Evolutionary conservation across 1,140 invertebrate genomes (phyloP), one percentile per base, ranked within the genome.

Genomic region (Pemphigus obesinymphae): DNA sequence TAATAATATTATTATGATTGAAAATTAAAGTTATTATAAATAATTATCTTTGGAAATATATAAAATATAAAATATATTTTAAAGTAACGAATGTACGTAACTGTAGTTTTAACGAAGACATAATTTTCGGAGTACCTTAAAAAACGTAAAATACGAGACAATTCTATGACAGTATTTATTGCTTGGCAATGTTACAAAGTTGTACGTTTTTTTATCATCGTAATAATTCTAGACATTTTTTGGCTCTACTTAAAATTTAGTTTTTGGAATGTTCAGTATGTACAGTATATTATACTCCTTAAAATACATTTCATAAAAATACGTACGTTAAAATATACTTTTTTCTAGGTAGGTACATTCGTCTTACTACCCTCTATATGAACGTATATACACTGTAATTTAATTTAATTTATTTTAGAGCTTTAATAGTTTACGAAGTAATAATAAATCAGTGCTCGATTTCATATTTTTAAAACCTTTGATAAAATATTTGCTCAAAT

Each of bases 91-190:
- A 70, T 7, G 11, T n/a, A n/a, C n/a, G n/a, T n/a, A n/a, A 40
- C 11, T 70, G 26, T 70, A 26, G 45, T 70, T 26, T 40, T 43
- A 45, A 70, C 15, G 40, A 70, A 43, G 66, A 45, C 66, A 45
- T 40, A 43, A 43, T 70, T 70, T 70, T 66, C 20, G 43, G 45
- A 43, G 37, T 43, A 43, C 66, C 17, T n/a, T n/a, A n/a, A n/a
- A n/a, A 23, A 70, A 70, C 11, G 43, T 43, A 70, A 70, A 43
- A 43, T 43, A 70, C 26, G 23, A 68, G 34, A 66, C 20, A 37
- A 70, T 70, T 70, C 45, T 70, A 70, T 70, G 40, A 26, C 40
- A 26, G 66, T 43, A 70, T 70, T 70, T 70, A 70, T 70, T 70
- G 45, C 37, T 70, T 70, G 66, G 66, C 66, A 70, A 45, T 7